phyloP scores from a whole-genome alignment of 2,797 vertebrate species.

The Bradypus variegatus region DNA sequence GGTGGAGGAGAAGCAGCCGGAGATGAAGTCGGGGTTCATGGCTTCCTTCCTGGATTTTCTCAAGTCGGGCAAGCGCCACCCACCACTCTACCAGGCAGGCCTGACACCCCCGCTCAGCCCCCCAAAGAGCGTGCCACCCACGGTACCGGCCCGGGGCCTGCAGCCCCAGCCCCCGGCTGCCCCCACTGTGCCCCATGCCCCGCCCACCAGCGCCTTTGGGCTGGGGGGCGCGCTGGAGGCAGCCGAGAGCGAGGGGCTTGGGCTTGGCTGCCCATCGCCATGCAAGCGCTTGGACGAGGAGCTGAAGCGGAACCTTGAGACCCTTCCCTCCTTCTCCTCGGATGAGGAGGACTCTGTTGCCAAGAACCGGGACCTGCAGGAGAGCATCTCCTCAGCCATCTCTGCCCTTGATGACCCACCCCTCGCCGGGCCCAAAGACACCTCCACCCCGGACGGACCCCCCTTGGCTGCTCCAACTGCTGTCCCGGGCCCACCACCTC shows the following conservation, averaged over 20 bases:
- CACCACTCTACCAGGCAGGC: slow-evolving; percentile 71
- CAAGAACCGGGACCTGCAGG: slow-evolving; percentile 94
- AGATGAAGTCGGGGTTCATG: slow-evolving; percentile 90
- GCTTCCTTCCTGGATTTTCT: slow-evolving; percentile 94
- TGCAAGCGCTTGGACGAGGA: slow-evolving; percentile 92
- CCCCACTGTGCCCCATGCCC: slow-evolving; percentile 69
- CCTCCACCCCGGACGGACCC: slow-evolving; percentile 36
- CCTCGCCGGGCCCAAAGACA: slow-evolving; percentile 69
- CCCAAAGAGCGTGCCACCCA: slow-evolving; percentile 75
- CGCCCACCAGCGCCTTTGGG: slow-evolving; percentile 64
- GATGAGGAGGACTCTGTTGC: slow-evolving; percentile 93
- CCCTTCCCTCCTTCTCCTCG: slow-evolving; percentile 89
- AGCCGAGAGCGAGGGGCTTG: slow-evolving; percentile 82
- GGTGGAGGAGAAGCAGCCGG: slow-evolving; percentile 88
- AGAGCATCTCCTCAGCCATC: slow-evolving; percentile 94
- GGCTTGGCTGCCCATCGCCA: slow-evolving; percentile 86
- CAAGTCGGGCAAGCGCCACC: slow-evolving; percentile 86
- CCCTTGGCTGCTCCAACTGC: slow-evolving; percentile 45
- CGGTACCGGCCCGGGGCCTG: slow-evolving; percentile 75
- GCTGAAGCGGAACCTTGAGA: slow-evolving; percentile 92
- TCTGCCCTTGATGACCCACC: slow-evolving; percentile 87
- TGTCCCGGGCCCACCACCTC: slow-evolving; percentile 60
- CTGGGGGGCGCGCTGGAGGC: slow-evolving; percentile 76
- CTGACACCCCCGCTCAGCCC: slow-evolving; percentile 60
- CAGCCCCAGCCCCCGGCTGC: slow-evolving; percentile 66